A percentile compares a stretch with the other conserved stretches of the same genome.
These are phyloP conservation scores for Eulimnadia texana DNA, from an alignment of 1,140 invertebrate genomes.

Conservation along the genomic window DNA sequence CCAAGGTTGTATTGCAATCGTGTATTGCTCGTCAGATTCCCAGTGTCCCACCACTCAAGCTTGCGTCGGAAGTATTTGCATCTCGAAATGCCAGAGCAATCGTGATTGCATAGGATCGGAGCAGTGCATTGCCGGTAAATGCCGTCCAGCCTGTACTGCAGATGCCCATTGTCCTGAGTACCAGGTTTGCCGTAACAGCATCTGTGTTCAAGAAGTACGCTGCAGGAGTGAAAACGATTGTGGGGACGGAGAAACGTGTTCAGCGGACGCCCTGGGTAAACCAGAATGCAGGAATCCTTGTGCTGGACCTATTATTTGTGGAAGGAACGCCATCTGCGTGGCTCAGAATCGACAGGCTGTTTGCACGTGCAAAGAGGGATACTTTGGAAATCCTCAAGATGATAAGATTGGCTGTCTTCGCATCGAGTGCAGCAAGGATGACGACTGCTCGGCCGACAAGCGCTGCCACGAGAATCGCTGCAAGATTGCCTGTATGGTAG, in stretches of 20 bases:
- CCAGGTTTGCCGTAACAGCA: conserved; percentile 54
- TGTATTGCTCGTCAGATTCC: conserved; percentile 49
- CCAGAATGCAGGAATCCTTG: conserved; percentile 56
- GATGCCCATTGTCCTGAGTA: conserved; percentile 63
- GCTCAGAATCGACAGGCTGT: conserved; percentile 49
- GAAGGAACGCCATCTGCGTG: conserved; percentile 60
- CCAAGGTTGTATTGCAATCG: conserved; percentile 58
- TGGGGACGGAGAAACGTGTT: conserved; percentile 45
- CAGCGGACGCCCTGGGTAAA: conserved; percentile 47
- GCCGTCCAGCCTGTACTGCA: conserved; percentile 57
- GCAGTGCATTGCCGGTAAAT: conserved; percentile 54
- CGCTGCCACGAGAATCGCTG: conserved; percentile 63
- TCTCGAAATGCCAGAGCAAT: conserved; percentile 52
- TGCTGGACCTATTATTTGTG: conserved; percentile 49
- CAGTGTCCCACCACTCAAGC: conserved; percentile 65
- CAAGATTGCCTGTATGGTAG: conserved; percentile 62
- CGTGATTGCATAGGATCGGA: conserved; percentile 67
- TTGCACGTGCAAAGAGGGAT: conserved; percentile 61
- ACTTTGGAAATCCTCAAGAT: conserved; percentile 55
- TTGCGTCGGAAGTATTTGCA: conserved; percentile 66
- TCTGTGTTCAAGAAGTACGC: conserved; percentile 42
- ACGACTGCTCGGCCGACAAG: conserved; percentile 64
- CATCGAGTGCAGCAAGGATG: conserved; percentile 53
- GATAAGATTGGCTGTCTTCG: conserved; percentile 54
- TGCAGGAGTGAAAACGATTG: conserved; percentile 56